Evolutionary conservation across 2,113 vertebrate species (phyloP).

Genomic region (Lutjanus erythropterus): DNA sequence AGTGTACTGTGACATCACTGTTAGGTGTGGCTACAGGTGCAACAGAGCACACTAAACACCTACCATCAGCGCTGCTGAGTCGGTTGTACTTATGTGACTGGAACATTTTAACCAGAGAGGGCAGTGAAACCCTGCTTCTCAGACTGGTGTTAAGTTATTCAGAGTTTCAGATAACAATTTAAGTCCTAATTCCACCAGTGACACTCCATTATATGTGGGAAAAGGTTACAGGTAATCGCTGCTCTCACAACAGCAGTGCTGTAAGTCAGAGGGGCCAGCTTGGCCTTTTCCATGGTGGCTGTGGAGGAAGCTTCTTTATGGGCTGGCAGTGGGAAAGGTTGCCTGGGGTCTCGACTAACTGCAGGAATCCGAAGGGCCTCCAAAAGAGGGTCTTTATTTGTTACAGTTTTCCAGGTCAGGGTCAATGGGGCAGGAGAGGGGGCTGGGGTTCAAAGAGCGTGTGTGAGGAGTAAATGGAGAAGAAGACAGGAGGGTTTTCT

Average conservation of each 20-base stretch:
- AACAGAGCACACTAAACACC: not conserved
- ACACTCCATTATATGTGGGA: not conserved
- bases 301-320: conserved; percentile 75
- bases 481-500: not conserved
- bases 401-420: conserved; percentile 68
- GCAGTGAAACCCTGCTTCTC: not conserved
- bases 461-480: conserved; percentile 44
- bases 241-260: not conserved
- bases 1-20: not conserved
- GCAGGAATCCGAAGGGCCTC: conserved; percentile 65
- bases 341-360: conserved; percentile 57
- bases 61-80: not conserved
- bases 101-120: not conserved
- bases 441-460: conserved; percentile 39
- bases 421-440: conserved; percentile 55
- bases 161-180: not conserved
- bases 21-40: not conserved
- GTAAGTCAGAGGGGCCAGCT: not conserved
- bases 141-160: not conserved
- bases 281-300: conserved; percentile 45
- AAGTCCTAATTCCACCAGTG: conserved; percentile 1
- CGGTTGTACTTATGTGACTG: not conserved
- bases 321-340: conserved; percentile 67
- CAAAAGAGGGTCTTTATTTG: conserved; percentile 62
- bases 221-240: conserved; percentile 37